These are phyloP conservation scores for Serranus cabrilla DNA, from an alignment of 2,797 vertebrate species.

Conservation along the genomic window DNA sequence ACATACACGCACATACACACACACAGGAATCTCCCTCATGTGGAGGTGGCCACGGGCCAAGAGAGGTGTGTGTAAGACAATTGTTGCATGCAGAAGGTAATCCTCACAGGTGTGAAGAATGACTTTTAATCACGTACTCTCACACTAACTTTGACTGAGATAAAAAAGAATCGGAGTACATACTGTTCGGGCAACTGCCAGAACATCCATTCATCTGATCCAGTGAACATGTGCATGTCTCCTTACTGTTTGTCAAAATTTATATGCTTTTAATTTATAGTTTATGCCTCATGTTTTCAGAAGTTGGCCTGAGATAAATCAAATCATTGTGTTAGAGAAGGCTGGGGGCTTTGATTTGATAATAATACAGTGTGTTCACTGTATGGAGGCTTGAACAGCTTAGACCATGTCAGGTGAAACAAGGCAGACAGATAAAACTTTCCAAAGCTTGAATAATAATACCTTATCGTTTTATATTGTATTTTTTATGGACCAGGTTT, in stretches of 20 bases:
- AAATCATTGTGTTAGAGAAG: constrained; percentile 22
- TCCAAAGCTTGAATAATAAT: no score
- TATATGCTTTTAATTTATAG: constrained; percentile 61
- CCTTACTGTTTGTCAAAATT: constrained; percentile 13
- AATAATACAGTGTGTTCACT: background rate
- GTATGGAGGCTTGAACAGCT: background rate
- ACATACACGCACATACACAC: constrained; percentile 10
- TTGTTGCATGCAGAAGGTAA: constrained; percentile 42
- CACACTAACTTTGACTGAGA: constrained; percentile 50
- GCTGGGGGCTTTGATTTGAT: constrained; percentile 25
- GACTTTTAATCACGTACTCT: constrained; percentile 48
- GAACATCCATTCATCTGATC: constrained; percentile 51
- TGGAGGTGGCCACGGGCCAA: constrained; percentile 53
- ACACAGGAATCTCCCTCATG: constrained; percentile 53
- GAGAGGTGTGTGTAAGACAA: constrained; percentile 50
- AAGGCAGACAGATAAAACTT: no score
- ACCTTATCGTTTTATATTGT: no score
- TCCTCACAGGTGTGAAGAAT: constrained; percentile 63
- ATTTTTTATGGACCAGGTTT: no score
- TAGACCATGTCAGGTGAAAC: no score
- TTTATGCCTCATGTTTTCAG: constrained; percentile 48
- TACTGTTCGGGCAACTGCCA: constrained; percentile 43
- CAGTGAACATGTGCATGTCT: constrained; percentile 55
- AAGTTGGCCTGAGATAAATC: constrained; percentile 65
- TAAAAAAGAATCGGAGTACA: constrained; percentile 51